Evolutionary conservation across 2,888 invertebrate genomes (phyloP), one percentile per base, ranked within the genome.

Genomic region (Scaptomyza parva): DNA sequence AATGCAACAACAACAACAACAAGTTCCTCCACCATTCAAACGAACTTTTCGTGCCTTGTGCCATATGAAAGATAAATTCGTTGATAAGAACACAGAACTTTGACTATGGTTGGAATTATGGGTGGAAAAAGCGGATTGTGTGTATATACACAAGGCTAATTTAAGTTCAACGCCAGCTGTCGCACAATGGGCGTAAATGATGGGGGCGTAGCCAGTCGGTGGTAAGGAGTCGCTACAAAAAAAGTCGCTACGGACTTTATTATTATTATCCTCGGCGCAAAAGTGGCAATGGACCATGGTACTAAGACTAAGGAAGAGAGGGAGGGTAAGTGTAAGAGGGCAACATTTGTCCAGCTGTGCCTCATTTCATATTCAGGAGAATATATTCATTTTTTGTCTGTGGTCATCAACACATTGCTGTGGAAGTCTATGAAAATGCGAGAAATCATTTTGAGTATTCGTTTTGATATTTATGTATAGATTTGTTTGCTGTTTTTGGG

Each of bases 131-230:
- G 87, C 72, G 87, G 78, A 86, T 83, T 83, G 78, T 76, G 63
- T 82, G 80, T 75, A 64, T 82, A 71, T 71, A 64, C 84, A 72
- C 63, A 87, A 83, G 76, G 85, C 88, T 88, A 86, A 86, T 88
- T 86, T 86, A 88, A 86, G 88, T 88, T 88, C 78, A 80, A 78
- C 76, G 83, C 65, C 86, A 87, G 88, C 86, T 87, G 83, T 71
- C 80, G 54, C 66, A 67, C 65, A 76, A 60, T 65, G 76, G 64
- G 41, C 65, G 63, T 51, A 59, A 55, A 51, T 51, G 47, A 40
- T 44, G 60, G 43, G 48, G 72, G 62, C 59, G 63, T 28, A 47
- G 65, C 51, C 50, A 35, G 43, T 14, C 35, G 2, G 14, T 35
- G 3, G 14, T 37, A 39, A 44, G 47, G 14, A 45, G 64, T 35